Percentiles rank a stretch among this genome's conserved stretches.
These are phyloP conservation scores for Garrulus glandarius DNA, from an alignment of 2,797 vertebrate species.

Conservation along the genomic window DNA sequence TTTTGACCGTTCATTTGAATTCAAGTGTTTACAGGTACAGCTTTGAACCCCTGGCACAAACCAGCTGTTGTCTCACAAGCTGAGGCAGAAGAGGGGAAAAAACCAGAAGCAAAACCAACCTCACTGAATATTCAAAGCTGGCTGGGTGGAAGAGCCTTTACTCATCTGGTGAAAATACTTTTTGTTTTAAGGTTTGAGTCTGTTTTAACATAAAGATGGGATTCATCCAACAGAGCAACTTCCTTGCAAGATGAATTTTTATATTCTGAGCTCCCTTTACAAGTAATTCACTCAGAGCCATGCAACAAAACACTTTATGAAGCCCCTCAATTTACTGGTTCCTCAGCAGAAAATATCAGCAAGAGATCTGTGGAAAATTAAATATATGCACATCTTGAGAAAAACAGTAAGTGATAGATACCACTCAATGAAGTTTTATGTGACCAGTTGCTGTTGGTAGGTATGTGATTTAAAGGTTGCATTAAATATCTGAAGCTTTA, in stretches of 20 bases:
- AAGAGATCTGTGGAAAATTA: constrained; percentile 27
- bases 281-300: constrained; percentile 29
- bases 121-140: neutral
- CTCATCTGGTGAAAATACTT: neutral
- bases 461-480: constrained; percentile 39
- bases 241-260: constrained; percentile 11
- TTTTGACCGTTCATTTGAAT: neutral
- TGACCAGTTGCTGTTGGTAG: constrained; percentile 12
- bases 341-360: constrained; percentile 22
- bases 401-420: constrained; percentile 43
- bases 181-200: neutral
- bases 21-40: neutral
- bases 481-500: constrained; percentile 37
- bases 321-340: constrained; percentile 29
- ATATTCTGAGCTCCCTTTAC: neutral
- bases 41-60: neutral
- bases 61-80: neutral
- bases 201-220: neutral
- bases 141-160: neutral
- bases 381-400: constrained; percentile 19
- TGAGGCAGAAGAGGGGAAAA: neutral
- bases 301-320: neutral
- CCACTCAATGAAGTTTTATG: constrained; percentile 40
- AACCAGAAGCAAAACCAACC: neutral
- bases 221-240: neutral